Evolutionary conservation across 2,797 vertebrate genomes (phyloP), one percentile per base, ranked within the genome.

Genomic region (Schizopygopsis pylzovi): DNA sequence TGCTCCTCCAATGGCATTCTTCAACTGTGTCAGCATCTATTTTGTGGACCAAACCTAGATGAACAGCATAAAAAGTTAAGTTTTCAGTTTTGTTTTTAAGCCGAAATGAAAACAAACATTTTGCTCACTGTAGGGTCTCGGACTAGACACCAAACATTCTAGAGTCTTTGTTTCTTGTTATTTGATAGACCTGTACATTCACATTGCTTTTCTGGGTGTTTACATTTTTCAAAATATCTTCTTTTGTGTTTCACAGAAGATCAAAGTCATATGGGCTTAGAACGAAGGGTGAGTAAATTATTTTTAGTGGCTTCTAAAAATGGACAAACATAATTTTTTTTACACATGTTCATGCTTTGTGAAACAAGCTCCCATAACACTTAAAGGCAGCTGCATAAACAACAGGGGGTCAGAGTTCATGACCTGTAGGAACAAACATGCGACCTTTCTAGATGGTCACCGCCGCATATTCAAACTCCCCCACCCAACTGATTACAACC

Each of bases 331-430:
- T 12, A 63, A 83, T 67, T 67, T 65, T 87, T 43, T 61, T 70
- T 33, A 79, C 65, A 77, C 2, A 59, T 54, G 59, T 76, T n/a
- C 10, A 1, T 20, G 15, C 15, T 77, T 7, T 67, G 75, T 16
- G 6, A 78, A 73, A 63, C 81, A 61, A 73, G 37, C 67, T 79
- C 77, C 41, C 56, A 25, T 79, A 87, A 79, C 43, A 49, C 47
- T 65, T 79, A 45, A 76, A 25, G 4, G 56, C 71, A 88, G 88
- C 79, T 86, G 72, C 11, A 16, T 54, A 82, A 82, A 65, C 79
- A 88, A 77, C 28, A 16, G 41, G 33, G 75, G 76, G 76, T 87
- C 86, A 75, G 37, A 76, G 65, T n/a, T 79, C 39, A 15, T 67
- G 85, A 86, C 85, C 82, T 59, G 18, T 47, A 84, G 65, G 72